These are phyloP conservation scores for Mesitornis unicolor DNA, from an alignment of 2,113 vertebrate species.

Conservation along the genomic window DNA sequence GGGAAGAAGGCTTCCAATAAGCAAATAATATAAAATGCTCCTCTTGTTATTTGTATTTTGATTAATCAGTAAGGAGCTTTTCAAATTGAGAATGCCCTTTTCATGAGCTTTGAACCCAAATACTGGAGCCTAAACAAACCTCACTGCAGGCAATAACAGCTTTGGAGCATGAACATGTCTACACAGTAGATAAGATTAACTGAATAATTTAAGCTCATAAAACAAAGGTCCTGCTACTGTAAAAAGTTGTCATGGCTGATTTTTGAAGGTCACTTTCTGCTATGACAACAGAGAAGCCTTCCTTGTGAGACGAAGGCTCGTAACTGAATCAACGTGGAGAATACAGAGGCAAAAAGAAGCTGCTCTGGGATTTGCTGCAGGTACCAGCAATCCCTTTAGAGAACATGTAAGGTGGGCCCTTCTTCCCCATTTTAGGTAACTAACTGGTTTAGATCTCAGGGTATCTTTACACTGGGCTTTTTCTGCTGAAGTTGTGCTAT, in stretches of 20 bases:
- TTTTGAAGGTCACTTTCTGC: constrained; percentile 2
- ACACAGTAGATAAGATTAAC: background rate
- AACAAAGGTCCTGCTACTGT: background rate
- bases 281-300: background rate
- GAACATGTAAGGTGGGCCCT: background rate
- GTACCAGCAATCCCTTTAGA: background rate
- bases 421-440: background rate
- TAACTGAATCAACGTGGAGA: background rate
- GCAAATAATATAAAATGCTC: background rate
- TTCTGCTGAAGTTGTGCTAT: background rate
- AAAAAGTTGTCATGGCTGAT: background rate
- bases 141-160: background rate
- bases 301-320: background rate
- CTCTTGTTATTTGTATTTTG: background rate
- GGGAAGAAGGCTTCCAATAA: background rate
- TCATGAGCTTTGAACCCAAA: background rate
- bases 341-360: background rate
- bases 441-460: background rate
- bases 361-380: background rate
- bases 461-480: background rate
- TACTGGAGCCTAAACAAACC: background rate
- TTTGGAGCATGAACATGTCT: background rate
- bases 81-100: background rate
- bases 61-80: background rate
- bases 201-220: background rate